Conservation (phyloP, 2,113 vertebrate species). For the Rhipidura dahli region DNA sequence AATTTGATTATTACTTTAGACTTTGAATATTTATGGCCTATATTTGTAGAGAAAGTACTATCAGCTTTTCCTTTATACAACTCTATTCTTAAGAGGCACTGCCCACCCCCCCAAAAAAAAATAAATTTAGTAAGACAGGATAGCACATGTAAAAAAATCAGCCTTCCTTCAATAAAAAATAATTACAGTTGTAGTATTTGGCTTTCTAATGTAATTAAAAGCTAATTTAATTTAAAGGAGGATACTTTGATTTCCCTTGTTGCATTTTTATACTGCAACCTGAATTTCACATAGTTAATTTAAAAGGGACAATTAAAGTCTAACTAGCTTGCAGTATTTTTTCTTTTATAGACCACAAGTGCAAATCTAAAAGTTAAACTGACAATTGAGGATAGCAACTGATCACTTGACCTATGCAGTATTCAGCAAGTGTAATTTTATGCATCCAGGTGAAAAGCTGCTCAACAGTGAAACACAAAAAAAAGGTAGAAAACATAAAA, state of each 20-base stretch:
- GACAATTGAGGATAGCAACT: not conserved
- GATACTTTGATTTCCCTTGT: not conserved
- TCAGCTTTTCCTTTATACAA: not conserved
- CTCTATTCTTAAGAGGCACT: not conserved
- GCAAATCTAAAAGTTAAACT: not conserved
- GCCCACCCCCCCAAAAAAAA: rapidly evolving
- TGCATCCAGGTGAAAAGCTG: not conserved
- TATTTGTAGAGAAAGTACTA: not conserved
- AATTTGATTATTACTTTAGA: not conserved
- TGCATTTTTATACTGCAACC: not conserved
- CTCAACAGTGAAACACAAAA: not conserved
- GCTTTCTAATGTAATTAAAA: not conserved
- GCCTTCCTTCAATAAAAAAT: not conserved
- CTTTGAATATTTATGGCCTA: not conserved
- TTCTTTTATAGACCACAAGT: not conserved
- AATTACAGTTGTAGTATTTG: not conserved
- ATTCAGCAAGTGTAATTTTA: not conserved
- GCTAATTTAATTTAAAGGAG: not conserved
- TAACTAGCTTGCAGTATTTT: not conserved
- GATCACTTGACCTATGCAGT: not conserved
- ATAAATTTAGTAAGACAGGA: not conserved
- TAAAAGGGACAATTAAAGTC: not conserved
- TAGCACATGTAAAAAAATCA: not conserved
- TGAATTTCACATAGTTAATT: not conserved
- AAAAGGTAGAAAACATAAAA: not conserved